Conservation (phyloP, 2,113 vertebrate species). For the Uropsilus gracilis region DNA sequence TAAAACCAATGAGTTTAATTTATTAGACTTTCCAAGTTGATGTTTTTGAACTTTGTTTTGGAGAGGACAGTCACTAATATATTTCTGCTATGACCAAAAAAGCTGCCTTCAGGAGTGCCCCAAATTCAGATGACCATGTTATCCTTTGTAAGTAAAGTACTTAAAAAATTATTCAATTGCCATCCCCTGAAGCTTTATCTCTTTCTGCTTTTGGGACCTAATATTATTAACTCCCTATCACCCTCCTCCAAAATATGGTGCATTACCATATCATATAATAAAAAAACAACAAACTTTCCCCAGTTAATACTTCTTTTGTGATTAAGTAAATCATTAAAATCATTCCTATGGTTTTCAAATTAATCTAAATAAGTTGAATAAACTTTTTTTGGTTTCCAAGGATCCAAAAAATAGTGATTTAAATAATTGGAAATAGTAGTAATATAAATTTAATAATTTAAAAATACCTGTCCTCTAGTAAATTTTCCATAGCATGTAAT, state of each 20-base stretch:
- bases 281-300: slow-evolving; percentile 10
- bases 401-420: slow-evolving; percentile 35
- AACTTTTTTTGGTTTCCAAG: slow-evolving; percentile 42
- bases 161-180: slow-evolving; percentile 15
- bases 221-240: neutral
- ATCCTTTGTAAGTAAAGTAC: neutral
- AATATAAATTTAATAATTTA: neutral
- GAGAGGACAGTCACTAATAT: neutral
- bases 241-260: neutral
- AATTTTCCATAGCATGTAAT: slow-evolving; percentile 37
- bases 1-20: neutral
- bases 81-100: neutral
- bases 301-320: slow-evolving; percentile 25
- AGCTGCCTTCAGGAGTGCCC: neutral
- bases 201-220: neutral
- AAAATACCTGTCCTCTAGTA: slow-evolving; percentile 36
- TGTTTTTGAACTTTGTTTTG: slow-evolving; percentile 4
- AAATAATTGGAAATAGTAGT: slow-evolving; percentile 38
- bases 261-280: neutral
- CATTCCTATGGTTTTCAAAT: neutral
- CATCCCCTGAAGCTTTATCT: neutral
- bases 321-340: slow-evolving; percentile 26
- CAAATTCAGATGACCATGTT: slow-evolving; percentile 16
- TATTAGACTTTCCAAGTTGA: neutral
- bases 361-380: slow-evolving; percentile 16